Percentiles rank a stretch among this genome's conserved stretches.
phyloP scores from a whole-genome alignment of 1,140 invertebrate genomes.

The Bradynema listronoti region DNA sequence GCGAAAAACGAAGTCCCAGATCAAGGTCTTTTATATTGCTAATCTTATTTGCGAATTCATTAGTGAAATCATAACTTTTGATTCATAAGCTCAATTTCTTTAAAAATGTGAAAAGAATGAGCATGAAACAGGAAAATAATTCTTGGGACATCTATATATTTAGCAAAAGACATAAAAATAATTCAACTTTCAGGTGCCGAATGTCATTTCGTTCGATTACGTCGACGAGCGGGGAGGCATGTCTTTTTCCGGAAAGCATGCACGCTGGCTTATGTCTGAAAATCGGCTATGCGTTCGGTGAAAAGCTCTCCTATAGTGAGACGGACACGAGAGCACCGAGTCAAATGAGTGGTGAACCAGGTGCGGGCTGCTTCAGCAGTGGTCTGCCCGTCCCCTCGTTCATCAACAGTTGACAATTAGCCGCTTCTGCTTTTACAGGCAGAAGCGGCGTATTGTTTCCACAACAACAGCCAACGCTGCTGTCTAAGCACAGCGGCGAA shows the following conservation, averaged over 20 bases:
- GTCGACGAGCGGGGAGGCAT: slow-evolving; percentile 36
- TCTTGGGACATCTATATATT: too few relatives aligned
- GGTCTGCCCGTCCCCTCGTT: background rate
- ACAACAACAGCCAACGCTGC: too few relatives aligned
- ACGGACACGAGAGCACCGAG: slow-evolving; percentile 7
- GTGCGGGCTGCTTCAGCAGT: background rate
- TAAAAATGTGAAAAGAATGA: too few relatives aligned
- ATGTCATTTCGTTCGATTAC: slow-evolving; percentile 40
- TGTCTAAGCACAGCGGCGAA: too few relatives aligned
- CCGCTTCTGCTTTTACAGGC: too few relatives aligned
- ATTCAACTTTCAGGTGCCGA: slow-evolving; percentile 33
- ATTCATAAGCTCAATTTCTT: too few relatives aligned
- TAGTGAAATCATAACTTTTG: background rate
- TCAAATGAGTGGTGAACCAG: background rate
- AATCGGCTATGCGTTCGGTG: slow-evolving; percentile 37
- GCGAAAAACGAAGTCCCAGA: slow-evolving; percentile 24
- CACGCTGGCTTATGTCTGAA: slow-evolving; percentile 31
- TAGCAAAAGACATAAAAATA: too few relatives aligned
- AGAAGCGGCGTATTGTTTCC: too few relatives aligned
- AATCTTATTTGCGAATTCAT: background rate
- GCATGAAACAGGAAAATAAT: too few relatives aligned
- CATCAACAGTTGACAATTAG: slow-evolving; percentile 8
- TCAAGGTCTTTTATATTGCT: slow-evolving; percentile 4
- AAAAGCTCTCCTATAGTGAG: slow-evolving; percentile 36
- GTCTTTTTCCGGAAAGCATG: slow-evolving; percentile 38